Conservation (phyloP, 1,140 invertebrate genomes). For the Drosophila pseudoobscura region DNA sequence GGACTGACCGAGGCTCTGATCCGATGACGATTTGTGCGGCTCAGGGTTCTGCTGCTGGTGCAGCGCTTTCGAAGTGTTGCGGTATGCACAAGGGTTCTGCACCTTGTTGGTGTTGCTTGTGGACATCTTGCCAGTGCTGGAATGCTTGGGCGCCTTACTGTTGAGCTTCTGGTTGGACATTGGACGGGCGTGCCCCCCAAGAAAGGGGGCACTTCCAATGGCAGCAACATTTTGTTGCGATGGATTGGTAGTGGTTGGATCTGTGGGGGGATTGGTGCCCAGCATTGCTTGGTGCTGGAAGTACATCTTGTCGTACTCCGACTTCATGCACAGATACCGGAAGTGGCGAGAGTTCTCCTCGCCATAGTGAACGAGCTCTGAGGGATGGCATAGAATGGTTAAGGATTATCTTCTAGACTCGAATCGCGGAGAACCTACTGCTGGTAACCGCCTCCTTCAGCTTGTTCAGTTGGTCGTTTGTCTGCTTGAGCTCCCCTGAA, state of each 20-base stretch:
- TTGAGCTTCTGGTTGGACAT: background rate
- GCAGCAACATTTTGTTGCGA: constrained; percentile 11
- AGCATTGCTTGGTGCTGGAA: constrained; percentile 74
- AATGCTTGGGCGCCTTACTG: constrained; percentile 23
- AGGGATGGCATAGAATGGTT: background rate
- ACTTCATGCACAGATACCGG: constrained; percentile 81
- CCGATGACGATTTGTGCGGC: constrained; percentile 44
- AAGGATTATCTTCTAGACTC: background rate
- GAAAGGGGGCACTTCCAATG: background rate
- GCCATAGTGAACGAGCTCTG: constrained; percentile 74
- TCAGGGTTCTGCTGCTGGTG: constrained; percentile 9
- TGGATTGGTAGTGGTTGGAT: background rate
- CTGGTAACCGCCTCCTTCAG: constrained; percentile 60
- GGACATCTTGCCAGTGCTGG: constrained; percentile 11
- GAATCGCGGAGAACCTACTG: constrained; percentile 44
- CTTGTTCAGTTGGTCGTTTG: constrained; percentile 61
- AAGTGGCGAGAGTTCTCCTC: constrained; percentile 80
- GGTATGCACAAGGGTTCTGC: constrained; percentile 48
- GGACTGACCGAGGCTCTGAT: constrained; percentile 57
- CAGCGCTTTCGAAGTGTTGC: constrained; percentile 38
- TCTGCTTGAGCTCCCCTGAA: constrained; percentile 61
- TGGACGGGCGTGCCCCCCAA: background rate
- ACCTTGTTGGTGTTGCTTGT: constrained; percentile 15
- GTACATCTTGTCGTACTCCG: constrained; percentile 80
- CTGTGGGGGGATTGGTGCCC: constrained; percentile 18